Conservation (phyloP, 53 echinoderm and acorn worm genomes). For the Holothuria scabra region DNA sequence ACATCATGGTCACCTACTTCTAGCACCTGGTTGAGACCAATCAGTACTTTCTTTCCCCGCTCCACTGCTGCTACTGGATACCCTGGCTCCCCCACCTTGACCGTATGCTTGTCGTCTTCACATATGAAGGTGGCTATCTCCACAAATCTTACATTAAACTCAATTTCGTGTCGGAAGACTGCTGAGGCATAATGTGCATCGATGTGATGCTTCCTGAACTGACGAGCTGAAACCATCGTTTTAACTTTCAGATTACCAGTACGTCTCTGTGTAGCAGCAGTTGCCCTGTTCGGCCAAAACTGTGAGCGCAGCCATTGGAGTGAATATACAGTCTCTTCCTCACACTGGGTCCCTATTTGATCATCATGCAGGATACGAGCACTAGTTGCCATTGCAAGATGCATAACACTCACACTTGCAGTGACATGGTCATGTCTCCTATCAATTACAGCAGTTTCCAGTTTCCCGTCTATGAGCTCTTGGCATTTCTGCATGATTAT, state of each 20-base stretch:
- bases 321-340: constrained; percentile 40
- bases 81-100: constrained; percentile 57
- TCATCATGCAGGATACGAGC: constrained; percentile 52
- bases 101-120: too few relatives aligned
- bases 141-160: constrained; percentile 54
- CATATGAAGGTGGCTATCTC: constrained; percentile 10
- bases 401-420: too few relatives aligned
- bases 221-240: constrained; percentile 49
- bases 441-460: too few relatives aligned
- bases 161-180: constrained; percentile 49
- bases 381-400: constrained; percentile 59
- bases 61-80: constrained; percentile 65
- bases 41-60: constrained; percentile 50
- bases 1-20: constrained; percentile 60
- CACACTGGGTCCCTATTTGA: constrained; percentile 48
- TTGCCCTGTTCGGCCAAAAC: constrained; percentile 63
- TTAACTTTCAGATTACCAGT: constrained; percentile 58
- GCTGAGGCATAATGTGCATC: constrained; percentile 61
- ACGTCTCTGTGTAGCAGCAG: constrained; percentile 31
- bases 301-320: constrained; percentile 61
- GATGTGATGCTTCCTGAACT: constrained; percentile 43
- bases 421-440: too few relatives aligned
- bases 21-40: constrained; percentile 58
- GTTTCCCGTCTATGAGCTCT: too few relatives aligned
- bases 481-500: too few relatives aligned